phyloP scores from a whole-genome alignment of 2,888 invertebrate genomes.

The Prosapia bicincta region DNA sequence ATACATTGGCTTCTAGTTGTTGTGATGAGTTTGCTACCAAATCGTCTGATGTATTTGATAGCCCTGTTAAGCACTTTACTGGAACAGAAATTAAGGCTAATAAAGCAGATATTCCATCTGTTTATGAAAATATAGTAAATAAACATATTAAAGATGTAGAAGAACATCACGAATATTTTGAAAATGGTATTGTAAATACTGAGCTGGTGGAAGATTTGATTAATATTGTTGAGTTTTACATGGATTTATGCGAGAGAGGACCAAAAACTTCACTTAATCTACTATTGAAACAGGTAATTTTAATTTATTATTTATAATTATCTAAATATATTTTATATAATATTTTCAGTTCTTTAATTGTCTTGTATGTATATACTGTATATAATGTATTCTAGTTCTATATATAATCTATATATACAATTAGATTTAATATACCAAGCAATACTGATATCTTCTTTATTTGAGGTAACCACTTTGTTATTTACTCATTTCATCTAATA shows the following conservation, averaged over 20 bases:
- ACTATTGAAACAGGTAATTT: slow-evolving; percentile 26
- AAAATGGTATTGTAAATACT: slow-evolving; percentile 11
- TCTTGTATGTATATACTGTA: no score
- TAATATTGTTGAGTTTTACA: slow-evolving; percentile 27
- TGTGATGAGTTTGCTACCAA: slow-evolving; percentile 26
- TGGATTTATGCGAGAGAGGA: slow-evolving; percentile 17
- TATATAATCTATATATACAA: no score
- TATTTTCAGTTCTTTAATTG: no score
- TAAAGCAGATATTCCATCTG: neutral
- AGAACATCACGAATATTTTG: neutral
- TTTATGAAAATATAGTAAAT: slow-evolving; percentile 22
- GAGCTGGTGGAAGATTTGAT: slow-evolving; percentile 22
- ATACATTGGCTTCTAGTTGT: slow-evolving; percentile 21
- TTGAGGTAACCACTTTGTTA: no score
- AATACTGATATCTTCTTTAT: no score
- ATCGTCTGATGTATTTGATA: slow-evolving; percentile 21
- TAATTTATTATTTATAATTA: no score
- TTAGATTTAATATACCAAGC: no score
- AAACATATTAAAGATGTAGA: slow-evolving; percentile 22
- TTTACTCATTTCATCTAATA: no score
- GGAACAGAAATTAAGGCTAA: neutral
- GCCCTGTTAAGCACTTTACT: slow-evolving; percentile 14
- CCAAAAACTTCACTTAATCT: slow-evolving; percentile 18
- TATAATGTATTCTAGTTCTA: no score
- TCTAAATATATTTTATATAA: no score